These are phyloP conservation scores for Tapera naevia DNA, from an alignment of 2,797 vertebrate genomes.

Conservation along the genomic window DNA sequence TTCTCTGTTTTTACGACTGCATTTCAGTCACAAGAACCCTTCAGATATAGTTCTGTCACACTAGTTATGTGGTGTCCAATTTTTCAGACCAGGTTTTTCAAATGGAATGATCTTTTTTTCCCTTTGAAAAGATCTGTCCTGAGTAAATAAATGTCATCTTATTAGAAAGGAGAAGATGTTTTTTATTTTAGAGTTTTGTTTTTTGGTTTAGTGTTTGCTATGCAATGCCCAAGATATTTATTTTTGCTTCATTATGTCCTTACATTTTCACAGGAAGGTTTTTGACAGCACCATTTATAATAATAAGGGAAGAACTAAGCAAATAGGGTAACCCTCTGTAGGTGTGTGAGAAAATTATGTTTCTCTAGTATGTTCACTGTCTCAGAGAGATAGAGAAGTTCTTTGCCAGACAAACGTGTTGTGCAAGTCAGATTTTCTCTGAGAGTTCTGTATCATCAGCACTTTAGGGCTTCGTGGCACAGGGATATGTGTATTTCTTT, in stretches of 20 bases:
- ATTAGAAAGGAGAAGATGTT: background rate
- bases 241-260: background rate
- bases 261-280: background rate
- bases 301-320: background rate
- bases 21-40: background rate
- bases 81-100: background rate
- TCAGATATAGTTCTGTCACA: background rate
- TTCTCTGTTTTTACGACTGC: background rate
- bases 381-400: background rate
- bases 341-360: background rate
- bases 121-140: background rate
- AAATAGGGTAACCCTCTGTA: background rate
- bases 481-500: background rate
- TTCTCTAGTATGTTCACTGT: background rate
- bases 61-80: background rate
- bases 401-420: background rate
- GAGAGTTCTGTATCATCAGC: background rate
- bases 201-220: background rate
- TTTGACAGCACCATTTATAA: background rate
- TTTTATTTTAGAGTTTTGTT: background rate
- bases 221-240: background rate
- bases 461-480: background rate
- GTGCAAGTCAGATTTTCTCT: background rate
- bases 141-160: background rate
- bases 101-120: background rate